phyloP scores from a whole-genome alignment of 2,888 invertebrate species.

The Carcina quercana region DNA sequence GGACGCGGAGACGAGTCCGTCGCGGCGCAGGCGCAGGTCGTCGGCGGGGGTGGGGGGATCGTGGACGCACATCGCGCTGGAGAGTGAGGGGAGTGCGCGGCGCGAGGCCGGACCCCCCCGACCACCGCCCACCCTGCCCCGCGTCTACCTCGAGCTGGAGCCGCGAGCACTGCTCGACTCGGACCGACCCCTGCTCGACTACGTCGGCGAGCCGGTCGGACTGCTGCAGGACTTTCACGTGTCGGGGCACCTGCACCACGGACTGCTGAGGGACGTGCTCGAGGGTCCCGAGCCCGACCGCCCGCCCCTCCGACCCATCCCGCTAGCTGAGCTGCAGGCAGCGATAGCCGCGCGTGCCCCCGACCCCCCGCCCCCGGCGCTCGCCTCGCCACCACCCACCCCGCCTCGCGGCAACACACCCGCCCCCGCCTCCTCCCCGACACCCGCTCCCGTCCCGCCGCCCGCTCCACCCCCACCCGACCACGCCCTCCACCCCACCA shows the following conservation, averaged over 20 bases:
- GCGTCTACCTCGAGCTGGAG: constrained; percentile 55
- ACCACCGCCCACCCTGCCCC: constrained; percentile 59
- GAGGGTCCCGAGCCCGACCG: constrained; percentile 14
- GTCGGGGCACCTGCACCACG: constrained; percentile 45
- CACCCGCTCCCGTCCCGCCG: constrained; percentile 9
- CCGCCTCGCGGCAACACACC: constrained; percentile 9
- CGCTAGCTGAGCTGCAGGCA: constrained; percentile 49
- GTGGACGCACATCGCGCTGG: constrained; percentile 14
- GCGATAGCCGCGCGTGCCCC: constrained; percentile 40
- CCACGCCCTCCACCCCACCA: constrained; percentile 15
- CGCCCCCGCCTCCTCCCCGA: constrained; percentile 5
- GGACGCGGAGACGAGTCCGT: constrained; percentile 4
- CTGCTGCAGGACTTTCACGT: constrained; percentile 52
- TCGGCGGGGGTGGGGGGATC: constrained; percentile 8
- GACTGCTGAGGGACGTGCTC: constrained; percentile 47
- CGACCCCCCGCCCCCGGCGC: constrained; percentile 20
- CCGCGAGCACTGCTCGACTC: constrained; percentile 37
- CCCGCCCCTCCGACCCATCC: constrained; percentile 27
- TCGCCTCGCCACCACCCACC: constrained; percentile 12
- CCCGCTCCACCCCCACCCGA: constrained; percentile 15
- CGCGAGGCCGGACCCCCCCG: constrained; percentile 25
- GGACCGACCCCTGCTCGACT: constrained; percentile 45
- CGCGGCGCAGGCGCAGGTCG: constrained; percentile 3
- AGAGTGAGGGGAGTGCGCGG: constrained; percentile 19
- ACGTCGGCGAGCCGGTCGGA: constrained; percentile 46